phyloP scores from a whole-genome alignment of 2,113 vertebrate species.

The Phyllostomus hastatus region DNA sequence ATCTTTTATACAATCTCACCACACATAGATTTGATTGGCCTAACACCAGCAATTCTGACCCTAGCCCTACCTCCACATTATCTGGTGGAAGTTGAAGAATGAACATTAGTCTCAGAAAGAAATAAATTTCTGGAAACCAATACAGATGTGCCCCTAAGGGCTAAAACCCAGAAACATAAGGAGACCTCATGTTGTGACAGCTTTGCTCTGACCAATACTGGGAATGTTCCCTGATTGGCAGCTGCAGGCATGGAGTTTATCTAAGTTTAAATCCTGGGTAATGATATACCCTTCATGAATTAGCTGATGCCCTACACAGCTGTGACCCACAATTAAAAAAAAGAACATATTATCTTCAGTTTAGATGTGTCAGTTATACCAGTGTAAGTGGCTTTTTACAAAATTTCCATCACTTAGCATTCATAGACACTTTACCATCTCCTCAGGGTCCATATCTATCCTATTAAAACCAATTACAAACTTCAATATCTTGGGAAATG shows the following conservation, averaged over 20 bases:
- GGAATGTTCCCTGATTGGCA: not conserved
- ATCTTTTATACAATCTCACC: not conserved
- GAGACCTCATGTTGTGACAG: not conserved
- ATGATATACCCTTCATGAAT: not conserved
- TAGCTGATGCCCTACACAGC: not conserved
- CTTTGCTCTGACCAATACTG: not conserved
- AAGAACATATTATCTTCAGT: not conserved
- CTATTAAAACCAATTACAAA: not conserved
- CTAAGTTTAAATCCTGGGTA: slow-evolving; percentile 11
- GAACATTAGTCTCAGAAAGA: not conserved
- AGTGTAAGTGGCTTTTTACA: not conserved
- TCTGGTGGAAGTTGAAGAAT: not conserved
- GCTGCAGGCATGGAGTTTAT: not conserved
- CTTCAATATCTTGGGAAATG: not conserved
- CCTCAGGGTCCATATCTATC: not conserved
- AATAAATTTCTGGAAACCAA: not conserved
- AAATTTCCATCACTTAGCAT: not conserved
- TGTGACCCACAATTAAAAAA: not conserved
- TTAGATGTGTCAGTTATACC: not conserved
- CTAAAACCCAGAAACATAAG: not conserved
- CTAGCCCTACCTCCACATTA: not conserved
- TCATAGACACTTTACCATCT: not conserved
- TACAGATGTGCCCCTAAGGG: not conserved
- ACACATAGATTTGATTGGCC: not conserved
- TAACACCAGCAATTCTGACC: not conserved